Conservation (phyloP, 2,888 invertebrate genomes). For the Drosophila cognata region DNA sequence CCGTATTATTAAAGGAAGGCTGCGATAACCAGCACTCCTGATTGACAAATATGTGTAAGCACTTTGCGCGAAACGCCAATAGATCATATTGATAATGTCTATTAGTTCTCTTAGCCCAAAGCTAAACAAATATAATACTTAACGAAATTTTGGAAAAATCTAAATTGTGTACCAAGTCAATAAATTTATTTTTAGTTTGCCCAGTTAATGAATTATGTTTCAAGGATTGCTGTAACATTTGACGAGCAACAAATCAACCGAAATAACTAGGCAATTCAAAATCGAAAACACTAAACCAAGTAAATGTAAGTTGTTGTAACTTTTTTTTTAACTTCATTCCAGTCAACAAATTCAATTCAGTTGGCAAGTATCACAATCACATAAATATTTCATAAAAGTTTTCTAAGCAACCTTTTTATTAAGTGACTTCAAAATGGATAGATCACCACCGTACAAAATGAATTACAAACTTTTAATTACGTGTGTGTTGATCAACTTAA, state of each 20-base stretch:
- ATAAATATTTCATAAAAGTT: not conserved
- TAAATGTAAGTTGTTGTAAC: not conserved
- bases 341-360: not conserved
- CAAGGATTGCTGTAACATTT: conserved; percentile 31
- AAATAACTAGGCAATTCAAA: no score
- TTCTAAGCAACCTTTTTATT: not conserved
- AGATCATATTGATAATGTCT: conserved; percentile 19
- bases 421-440: not conserved
- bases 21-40: conserved; percentile 2
- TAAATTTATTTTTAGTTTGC: conserved; percentile 4
- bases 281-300: no score
- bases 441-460: not conserved
- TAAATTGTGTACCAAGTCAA: conserved; percentile 4
- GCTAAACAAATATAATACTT: not conserved
- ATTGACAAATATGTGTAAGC: not conserved
- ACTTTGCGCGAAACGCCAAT: conserved; percentile 8
- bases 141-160: conserved; percentile 4
- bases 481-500: not conserved
- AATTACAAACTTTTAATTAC: not conserved
- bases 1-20: conserved; percentile 2
- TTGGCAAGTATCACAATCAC: not conserved
- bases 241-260: not conserved
- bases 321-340: not conserved
- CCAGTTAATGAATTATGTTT: not conserved
- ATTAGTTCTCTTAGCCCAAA: not conserved